Conservation (phyloP, 2,797 vertebrate species). For the Enteromius argenteus region DNA sequence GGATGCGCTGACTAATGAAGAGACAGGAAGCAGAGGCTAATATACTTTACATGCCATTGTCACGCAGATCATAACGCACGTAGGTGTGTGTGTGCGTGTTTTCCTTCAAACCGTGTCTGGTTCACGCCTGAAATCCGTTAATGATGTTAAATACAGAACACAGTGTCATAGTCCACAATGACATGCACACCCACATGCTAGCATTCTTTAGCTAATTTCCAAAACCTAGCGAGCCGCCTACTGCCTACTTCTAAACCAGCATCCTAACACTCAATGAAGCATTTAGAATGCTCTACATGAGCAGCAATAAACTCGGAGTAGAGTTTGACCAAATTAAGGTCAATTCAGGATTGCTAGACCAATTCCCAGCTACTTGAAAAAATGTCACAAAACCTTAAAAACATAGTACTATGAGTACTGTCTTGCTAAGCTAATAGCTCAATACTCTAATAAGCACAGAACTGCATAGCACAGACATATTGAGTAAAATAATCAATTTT, state of each 20-base stretch:
- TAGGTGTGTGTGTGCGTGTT: slow-evolving; percentile 33
- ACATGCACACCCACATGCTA: not conserved
- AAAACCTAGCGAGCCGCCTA: slow-evolving; percentile 31
- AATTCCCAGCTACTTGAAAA: not conserved
- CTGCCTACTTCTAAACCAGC: not conserved
- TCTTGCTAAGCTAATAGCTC: not conserved
- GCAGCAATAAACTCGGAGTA: not conserved
- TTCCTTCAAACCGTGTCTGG: slow-evolving; percentile 30
- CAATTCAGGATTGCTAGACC: not conserved
- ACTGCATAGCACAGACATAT: not conserved
- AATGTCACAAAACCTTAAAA: not conserved
- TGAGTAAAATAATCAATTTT: not conserved
- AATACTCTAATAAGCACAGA: not conserved
- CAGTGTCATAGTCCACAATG: slow-evolving; percentile 7
- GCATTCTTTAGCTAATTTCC: slow-evolving; percentile 24
- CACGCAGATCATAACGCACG: slow-evolving; percentile 26
- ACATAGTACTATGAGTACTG: not conserved
- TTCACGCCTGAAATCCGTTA: slow-evolving; percentile 32
- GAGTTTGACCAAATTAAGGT: not conserved
- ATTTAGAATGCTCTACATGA: not conserved
- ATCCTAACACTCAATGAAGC: not conserved
- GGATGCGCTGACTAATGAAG: slow-evolving; percentile 54
- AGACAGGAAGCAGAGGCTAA: slow-evolving; percentile 53
- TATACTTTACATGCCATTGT: slow-evolving; percentile 51
- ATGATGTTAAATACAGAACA: slow-evolving; percentile 45